A percentile compares a stretch with the other conserved stretches of the same genome.
Conservation (phyloP, 1,140 invertebrate genomes). For the Brachionus rubens region DNA sequence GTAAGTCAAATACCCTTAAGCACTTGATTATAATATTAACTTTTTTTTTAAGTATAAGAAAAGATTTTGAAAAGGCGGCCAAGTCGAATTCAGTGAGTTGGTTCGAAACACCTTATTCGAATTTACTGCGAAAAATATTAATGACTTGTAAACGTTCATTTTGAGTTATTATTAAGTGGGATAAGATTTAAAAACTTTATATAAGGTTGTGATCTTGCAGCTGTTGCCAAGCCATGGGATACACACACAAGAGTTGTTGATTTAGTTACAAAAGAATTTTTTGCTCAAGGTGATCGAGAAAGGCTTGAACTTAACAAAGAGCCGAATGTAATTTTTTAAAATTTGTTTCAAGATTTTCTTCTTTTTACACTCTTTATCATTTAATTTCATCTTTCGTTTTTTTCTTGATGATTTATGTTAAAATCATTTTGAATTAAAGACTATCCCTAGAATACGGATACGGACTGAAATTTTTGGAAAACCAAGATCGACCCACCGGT, state of each 20-base stretch:
- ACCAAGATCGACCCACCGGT: no score
- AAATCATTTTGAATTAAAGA: no score
- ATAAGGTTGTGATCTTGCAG: slow-evolving; percentile 51
- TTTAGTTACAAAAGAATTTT: slow-evolving; percentile 53
- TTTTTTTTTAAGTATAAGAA: slow-evolving; percentile 5
- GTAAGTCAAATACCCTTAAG: slow-evolving; percentile 31
- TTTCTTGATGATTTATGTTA: neutral
- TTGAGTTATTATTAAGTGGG: neutral
- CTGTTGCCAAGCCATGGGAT: slow-evolving; percentile 52
- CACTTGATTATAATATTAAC: neutral
- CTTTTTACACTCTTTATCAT: no score
- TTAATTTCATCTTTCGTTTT: no score
- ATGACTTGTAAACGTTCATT: slow-evolving; percentile 30
- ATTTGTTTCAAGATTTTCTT: neutral
- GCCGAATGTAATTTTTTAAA: slow-evolving; percentile 46
- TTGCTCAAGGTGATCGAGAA: slow-evolving; percentile 49
- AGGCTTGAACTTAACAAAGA: slow-evolving; percentile 19
- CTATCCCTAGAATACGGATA: no score
- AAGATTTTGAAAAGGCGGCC: slow-evolving; percentile 14
- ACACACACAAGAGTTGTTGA: slow-evolving; percentile 51
- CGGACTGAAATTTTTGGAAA: no score
- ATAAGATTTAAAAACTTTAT: neutral
- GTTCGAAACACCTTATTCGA: slow-evolving; percentile 48
- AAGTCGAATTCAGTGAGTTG: neutral
- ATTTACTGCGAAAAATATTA: slow-evolving; percentile 36